Base-by-base conservation (phyloP, 1,140 invertebrate genomes). In the Lepidotrigona ventralis region DNA sequence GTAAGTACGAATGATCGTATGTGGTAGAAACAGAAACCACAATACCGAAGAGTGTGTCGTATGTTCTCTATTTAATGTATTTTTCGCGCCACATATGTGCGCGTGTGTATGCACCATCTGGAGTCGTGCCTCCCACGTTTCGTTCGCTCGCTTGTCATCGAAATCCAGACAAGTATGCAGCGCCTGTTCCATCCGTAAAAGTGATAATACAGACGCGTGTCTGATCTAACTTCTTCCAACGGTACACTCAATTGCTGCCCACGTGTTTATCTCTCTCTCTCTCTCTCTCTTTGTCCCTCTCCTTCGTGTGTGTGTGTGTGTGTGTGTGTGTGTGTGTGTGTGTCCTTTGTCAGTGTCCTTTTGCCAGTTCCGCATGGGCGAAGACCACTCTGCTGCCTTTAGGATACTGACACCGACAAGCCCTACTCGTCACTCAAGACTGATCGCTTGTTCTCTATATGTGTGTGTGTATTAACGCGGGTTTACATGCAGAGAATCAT, bases 351-450 rank as follows among this genome's bases (percentile, higher is more conserved):
- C 15, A 23, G 19, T 39, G 9, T 26, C 33, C 39, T 23, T 69
- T 21, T 69, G 14, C 9, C 19, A 0, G 11, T 69, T 51, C 19
- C 39, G 14, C 39, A 23, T 70, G 68, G 51, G 23, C 23, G 53
- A 33, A 46, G 77, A 54, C 17, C 66, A 23, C 77, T n/a, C n/a
- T n/a, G 26, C 17, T 39, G 70, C 82, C 63, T 80, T 79, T 60
- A 1, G 29, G 29, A 68, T 29, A 73, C 77, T 83, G 79, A 86
- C 87, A n/a, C n/a, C n/a, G n/a, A n/a, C n/a, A n/a, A n/a, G n/a
- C n/a, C n/a, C n/a, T n/a, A n/a, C n/a, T n/a, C n/a, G n/a, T n/a
- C n/a, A n/a, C n/a, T n/a, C n/a, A n/a, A n/a, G n/a, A n/a, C n/a
- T n/a, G n/a, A n/a, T 85, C 58, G 23, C 56, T 68, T 46, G 68